These are phyloP conservation scores for Neosilurus hyrtlii DNA, from an alignment of 2,797 vertebrate genomes.

Conservation along the genomic window DNA sequence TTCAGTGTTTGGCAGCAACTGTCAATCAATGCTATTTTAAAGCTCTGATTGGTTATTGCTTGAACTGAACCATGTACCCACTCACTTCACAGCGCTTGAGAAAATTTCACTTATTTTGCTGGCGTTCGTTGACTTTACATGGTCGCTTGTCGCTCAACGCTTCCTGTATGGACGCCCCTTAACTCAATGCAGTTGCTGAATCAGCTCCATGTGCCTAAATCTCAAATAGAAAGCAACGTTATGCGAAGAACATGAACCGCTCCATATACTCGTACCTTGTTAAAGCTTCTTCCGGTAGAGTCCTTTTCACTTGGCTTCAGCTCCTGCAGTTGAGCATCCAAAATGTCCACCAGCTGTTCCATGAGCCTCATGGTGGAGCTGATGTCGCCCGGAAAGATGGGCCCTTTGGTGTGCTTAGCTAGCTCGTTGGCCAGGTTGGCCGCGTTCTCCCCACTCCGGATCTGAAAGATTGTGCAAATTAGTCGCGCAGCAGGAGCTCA, in stretches of 20 bases:
- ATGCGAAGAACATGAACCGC: neutral
- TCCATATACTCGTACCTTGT: constrained; percentile 73
- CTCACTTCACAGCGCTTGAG: no score
- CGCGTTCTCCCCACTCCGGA: constrained; percentile 88
- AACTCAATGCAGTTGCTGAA: neutral
- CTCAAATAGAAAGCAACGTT: neutral
- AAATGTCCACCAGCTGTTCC: constrained; percentile 86
- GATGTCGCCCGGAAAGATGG: constrained; percentile 83
- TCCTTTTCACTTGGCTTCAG: constrained; percentile 84
- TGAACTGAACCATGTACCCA: no score
- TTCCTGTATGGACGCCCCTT: no score
- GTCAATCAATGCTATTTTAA: no score
- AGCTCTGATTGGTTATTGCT: no score
- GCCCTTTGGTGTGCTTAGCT: constrained; percentile 86
- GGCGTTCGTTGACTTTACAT: no score
- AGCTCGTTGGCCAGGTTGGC: constrained; percentile 86
- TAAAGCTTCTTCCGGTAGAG: constrained; percentile 84
- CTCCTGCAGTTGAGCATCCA: constrained; percentile 85
- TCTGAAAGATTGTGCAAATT: constrained; percentile 77
- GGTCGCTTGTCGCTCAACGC: no score
- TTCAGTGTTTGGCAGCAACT: no score
- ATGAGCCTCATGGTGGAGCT: constrained; percentile 85
- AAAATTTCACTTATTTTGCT: no score
- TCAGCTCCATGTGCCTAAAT: constrained; percentile 10
- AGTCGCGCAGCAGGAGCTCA: constrained; percentile 69